Base-by-base conservation (phyloP, 2,113 vertebrate genomes). In the Oreamnos americanus region DNA sequence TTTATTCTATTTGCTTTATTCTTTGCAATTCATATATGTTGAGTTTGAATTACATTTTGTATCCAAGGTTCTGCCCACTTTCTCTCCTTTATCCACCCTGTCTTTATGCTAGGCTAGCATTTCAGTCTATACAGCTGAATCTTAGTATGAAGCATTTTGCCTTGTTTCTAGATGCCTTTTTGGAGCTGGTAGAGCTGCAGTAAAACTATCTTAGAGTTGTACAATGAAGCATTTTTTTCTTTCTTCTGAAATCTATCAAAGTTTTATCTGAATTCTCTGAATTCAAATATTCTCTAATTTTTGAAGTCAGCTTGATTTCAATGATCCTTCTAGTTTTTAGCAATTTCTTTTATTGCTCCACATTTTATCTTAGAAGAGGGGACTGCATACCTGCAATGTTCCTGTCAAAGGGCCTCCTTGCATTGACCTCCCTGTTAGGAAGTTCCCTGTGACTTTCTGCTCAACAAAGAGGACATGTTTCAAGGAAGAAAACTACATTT, bases 251-350 rank as follows among this genome's bases (percentile, higher is more conserved):
- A 82, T 92, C 84, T 92, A 64, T 33, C 21, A 95, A 96, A 79
- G 58, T 28, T 67, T 90, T 64, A 49, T 55, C 89, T 86, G 58
- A 87, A 83, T 94, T 92, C 36, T 71, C n/a, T 87, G 62, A 62
- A 62, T 87, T 95, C 90, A 96, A 26, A 12, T 67, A 49, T 64
- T 76, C 51, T 86, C 45, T 96, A 43, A 89, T 81, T 94, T 95
- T 96, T 62, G 17, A 53, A 86, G 79, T 97, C n/a, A 57, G 55
- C 33, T 90, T 96, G 55, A 67, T 84, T 7, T 87, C 9, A 51
- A 57, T 16, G 21, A 82, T 49, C 13, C 60, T 95, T 94, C 28
- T 57, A 76, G 67, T 55, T 5, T 55, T 51, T 36, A 26, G 51
- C n/a, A 47, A 5, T 85, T 88, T 49, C 14, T 7, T 86, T 84